Evolutionary conservation across 2,797 vertebrate species (phyloP), one percentile per base, ranked within the genome.

Genomic region (Sebastes taczanowskii): DNA sequence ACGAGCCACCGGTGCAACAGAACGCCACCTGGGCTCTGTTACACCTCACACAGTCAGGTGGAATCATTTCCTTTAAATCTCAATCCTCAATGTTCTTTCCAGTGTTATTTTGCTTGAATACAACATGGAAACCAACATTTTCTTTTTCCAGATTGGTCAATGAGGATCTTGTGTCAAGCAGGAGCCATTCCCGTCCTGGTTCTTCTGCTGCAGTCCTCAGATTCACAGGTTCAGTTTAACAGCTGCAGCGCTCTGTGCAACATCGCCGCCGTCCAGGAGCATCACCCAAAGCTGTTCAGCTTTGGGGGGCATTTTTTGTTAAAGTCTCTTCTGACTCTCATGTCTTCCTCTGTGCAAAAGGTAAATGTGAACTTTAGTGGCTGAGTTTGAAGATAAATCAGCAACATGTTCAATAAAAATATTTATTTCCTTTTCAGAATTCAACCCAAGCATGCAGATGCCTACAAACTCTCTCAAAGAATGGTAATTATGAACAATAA

Each of bases 361-460:
- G 96, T 97, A 91, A 92, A 59, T n/a, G 2, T 74, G 32, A 74
- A 23, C 1, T 5, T 4, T 4, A 67, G 11, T 64, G 7, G 13
- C 14, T 42, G 6, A 6, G 18, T 42, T n/a, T 58, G 1, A 53
- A 38, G 42, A 3, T 1, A 5, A 59, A 67, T 29, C 4, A 8
- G 7, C 7, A 22, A 11, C 23, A 46, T 25, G 2, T 34, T 58
- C 7, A 3, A 6, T n/a, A 3, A 4, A 65, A 38, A 56, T 7
- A 1, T 2, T 25, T 74, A 64, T 84, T 72, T 89, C 86, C 18
- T 82, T 90, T 89, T 22, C 91, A 97, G 96, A 95, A 97, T 90
- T 95, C 95, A 81, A 94, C 93, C 81, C 95, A 97, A 90, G 96
- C 96, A 1, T 97, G 96, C 86, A 89, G 94, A 92, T 97, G 96